Evolutionary conservation across 2,797 vertebrate species (phyloP).

Genomic region (Bradypodion ventrale): DNA sequence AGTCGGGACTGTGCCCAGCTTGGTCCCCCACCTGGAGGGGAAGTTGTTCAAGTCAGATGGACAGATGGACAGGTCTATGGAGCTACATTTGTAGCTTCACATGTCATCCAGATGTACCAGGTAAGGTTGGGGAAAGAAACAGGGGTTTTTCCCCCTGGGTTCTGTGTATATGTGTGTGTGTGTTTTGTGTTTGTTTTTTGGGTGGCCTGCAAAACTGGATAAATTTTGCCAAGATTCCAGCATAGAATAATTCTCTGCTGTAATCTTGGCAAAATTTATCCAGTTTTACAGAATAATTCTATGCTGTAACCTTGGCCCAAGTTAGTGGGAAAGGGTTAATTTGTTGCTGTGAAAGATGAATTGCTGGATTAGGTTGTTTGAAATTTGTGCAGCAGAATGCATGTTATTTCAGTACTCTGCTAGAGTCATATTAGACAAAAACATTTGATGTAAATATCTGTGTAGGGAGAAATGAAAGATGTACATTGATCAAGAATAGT

Average conservation of each 20-base stretch:
- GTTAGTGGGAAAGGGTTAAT: neutral
- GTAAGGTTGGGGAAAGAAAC: constrained; percentile 69
- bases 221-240: neutral
- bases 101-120: constrained; percentile 96
- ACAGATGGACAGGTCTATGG: constrained; percentile 95
- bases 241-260: no score
- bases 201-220: neutral
- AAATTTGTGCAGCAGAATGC: rapidly evolving
- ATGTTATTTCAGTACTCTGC: neutral
- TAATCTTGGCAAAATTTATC: neutral
- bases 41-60: constrained; percentile 92
- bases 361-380: neutral
- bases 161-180: no score
- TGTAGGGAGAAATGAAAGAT: neutral
- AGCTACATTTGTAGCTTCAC: constrained; percentile 91
- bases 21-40: constrained; percentile 87
- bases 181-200: neutral
- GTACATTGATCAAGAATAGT: neutral
- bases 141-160: neutral
- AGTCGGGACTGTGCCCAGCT: constrained; percentile 89
- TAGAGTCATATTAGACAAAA: neutral
- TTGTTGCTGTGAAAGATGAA: neutral
- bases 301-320: neutral
- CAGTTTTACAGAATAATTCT: no score
- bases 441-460: neutral